Evolutionary conservation across 2,888 invertebrate species (phyloP), one percentile per base, ranked within the genome.

Genomic region (Apodemia duryi): DNA sequence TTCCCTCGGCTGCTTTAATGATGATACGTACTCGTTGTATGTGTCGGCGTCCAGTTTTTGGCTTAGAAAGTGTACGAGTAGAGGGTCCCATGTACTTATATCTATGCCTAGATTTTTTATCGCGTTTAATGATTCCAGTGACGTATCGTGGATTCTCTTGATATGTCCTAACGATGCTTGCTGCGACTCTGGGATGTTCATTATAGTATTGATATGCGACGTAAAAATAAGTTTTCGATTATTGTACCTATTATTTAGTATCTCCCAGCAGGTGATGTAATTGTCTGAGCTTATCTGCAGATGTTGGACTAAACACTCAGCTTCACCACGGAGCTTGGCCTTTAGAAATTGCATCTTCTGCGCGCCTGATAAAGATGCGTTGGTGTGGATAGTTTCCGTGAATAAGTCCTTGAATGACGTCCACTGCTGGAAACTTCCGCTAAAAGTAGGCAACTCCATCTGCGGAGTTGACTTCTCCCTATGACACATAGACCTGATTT

Each of bases 261-360:
- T 70, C 1, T 72, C 70, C 75, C 75, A 74, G 61, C 71, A 71
- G 0, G 60, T 52, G 0, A 38, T 1, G 46, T 74, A 72, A 63
- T 72, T 73, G 1, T 69, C 68, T 10, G 69, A 52, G 21, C 66
- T 69, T 2, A 70, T 65, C 5, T 13, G 54, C 2, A 71, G 63
- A 64, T 74, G 70, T 61, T 72, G 72, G 9, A 74, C 66, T 0
- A 72, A 54, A 7, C 63, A 51, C 35, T 70, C 71, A 0, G 72
- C 65, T 57, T 73, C 70, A 0, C 70, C 70, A 4, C 52, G 63
- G 6, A 71, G 28, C 57, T 68, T 70, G 10, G 64, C 61, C 52
- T 65, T 65, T 10, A 65, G 29, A 61, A 61, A 62, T 35, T 66
- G 64, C 61, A 70, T 71, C 57, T 71, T 71, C 63, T 71, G 72